Conservation (phyloP, 2,113 vertebrate species). For the Cyanistes caeruleus region DNA sequence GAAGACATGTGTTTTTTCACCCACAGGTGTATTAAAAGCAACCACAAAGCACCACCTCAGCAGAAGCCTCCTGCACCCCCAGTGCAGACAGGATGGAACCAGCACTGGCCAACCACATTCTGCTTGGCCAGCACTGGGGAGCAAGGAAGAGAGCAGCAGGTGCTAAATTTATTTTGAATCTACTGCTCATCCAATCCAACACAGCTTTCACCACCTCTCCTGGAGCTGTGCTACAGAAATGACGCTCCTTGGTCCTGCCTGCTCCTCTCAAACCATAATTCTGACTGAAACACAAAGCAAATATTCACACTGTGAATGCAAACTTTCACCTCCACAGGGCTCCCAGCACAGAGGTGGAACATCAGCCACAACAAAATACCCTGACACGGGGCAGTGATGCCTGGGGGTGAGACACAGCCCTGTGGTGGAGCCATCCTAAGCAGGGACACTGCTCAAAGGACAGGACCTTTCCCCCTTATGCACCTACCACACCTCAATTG, state of each 20-base stretch:
- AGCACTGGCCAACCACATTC: neutral
- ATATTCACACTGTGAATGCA: neutral
- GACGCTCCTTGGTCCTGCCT: neutral
- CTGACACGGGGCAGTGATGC: rapidly evolving
- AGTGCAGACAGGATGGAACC: neutral
- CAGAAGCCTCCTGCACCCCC: neutral
- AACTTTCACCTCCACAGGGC: neutral
- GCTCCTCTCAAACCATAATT: neutral
- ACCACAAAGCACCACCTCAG: neutral
- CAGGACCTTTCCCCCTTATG: neutral
- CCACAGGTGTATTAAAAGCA: neutral
- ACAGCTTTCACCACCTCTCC: neutral
- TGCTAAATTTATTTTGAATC: neutral
- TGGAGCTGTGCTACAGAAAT: neutral
- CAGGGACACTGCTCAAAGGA: neutral
- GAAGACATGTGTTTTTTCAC: neutral
- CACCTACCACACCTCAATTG: neutral
- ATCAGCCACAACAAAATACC: rapidly evolving
- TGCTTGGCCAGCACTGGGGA: neutral
- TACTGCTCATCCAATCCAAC: neutral
- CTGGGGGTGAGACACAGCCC: neutral
- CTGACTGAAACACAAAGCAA: neutral
- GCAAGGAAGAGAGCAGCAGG: neutral
- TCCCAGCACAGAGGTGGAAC: neutral
- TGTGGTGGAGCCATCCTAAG: neutral